These are phyloP conservation scores for Aeoliscus strigatus DNA, from an alignment of 2,797 vertebrate genomes.

Conservation along the genomic window DNA sequence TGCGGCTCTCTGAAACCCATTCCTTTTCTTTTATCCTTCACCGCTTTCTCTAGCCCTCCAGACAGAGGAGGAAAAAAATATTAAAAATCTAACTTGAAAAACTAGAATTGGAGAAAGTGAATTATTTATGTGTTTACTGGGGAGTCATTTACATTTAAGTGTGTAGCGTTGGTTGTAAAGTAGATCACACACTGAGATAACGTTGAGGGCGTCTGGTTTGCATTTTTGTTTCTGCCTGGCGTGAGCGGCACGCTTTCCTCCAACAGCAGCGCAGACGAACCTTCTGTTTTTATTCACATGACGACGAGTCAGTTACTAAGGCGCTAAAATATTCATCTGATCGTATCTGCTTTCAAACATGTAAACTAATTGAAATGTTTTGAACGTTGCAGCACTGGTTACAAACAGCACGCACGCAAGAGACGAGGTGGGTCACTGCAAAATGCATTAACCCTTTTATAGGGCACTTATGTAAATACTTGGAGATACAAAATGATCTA, in stretches of 20 bases:
- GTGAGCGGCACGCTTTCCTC: constrained; percentile 29
- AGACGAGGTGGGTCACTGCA: too few relatives aligned
- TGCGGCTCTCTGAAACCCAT: constrained; percentile 72
- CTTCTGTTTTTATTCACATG: constrained; percentile 37
- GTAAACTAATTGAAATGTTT: constrained; percentile 51
- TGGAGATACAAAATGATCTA: too few relatives aligned
- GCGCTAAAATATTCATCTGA: constrained; percentile 53
- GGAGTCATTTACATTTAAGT: constrained; percentile 46
- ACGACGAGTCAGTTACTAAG: constrained; percentile 42
- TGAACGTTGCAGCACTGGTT: constrained; percentile 6
- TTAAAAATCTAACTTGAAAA: constrained; percentile 46
- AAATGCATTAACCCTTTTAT: too few relatives aligned
- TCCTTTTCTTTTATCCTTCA: constrained; percentile 68
- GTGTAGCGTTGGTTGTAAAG: constrained; percentile 35
- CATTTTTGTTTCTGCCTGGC: constrained; percentile 46
- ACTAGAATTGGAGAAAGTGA: constrained; percentile 53
- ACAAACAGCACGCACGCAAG: too few relatives aligned
- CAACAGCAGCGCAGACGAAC: constrained; percentile 14
- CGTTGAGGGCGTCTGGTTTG: constrained; percentile 42
- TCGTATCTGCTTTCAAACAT: constrained; percentile 36
- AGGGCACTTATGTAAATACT: too few relatives aligned
- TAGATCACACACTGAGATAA: constrained; percentile 34
- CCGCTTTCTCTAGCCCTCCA: constrained; percentile 48
- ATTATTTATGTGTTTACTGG: constrained; percentile 65
- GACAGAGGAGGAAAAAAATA: constrained; percentile 37